These are phyloP conservation scores for Neoscelio sp. DNA, from an alignment of 2,888 invertebrate genomes.

Conservation along the genomic window DNA sequence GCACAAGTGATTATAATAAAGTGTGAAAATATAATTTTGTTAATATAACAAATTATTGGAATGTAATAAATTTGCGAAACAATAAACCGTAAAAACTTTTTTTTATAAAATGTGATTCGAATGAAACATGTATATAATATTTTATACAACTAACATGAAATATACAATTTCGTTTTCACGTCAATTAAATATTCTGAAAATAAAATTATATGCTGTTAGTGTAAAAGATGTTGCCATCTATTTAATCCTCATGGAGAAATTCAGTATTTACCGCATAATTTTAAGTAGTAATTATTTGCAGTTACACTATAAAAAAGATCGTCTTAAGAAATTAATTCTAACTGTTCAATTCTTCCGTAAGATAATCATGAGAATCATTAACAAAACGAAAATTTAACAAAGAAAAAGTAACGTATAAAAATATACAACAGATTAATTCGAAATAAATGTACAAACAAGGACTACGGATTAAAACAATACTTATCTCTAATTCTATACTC, in stretches of 20 bases:
- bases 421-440: slow-evolving; percentile 32
- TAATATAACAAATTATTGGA: slow-evolving; percentile 35
- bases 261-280: too few species aligned
- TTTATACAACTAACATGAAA: neutral
- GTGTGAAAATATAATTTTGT: slow-evolving; percentile 22
- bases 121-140: neutral
- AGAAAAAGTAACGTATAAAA: slow-evolving; percentile 28
- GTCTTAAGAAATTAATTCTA: too few species aligned
- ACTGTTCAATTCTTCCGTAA: too few species aligned
- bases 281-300: too few species aligned
- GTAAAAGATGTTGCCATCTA: too few species aligned
- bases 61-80: neutral
- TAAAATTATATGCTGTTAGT: neutral
- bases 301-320: too few species aligned
- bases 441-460: slow-evolving; percentile 32
- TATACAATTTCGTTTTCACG: slow-evolving; percentile 17
- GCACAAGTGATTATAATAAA: slow-evolving; percentile 21
- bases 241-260: too few species aligned
- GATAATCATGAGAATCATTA: neutral
- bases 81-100: neutral
- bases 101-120: neutral
- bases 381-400: slow-evolving; percentile 10
- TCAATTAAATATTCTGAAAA: too few species aligned
- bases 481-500: slow-evolving; percentile 26
- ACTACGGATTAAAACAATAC: slow-evolving; percentile 22